These are phyloP conservation scores for Notodonta dromedarius DNA, from an alignment of 2,888 invertebrate species.

Conservation along the genomic window DNA sequence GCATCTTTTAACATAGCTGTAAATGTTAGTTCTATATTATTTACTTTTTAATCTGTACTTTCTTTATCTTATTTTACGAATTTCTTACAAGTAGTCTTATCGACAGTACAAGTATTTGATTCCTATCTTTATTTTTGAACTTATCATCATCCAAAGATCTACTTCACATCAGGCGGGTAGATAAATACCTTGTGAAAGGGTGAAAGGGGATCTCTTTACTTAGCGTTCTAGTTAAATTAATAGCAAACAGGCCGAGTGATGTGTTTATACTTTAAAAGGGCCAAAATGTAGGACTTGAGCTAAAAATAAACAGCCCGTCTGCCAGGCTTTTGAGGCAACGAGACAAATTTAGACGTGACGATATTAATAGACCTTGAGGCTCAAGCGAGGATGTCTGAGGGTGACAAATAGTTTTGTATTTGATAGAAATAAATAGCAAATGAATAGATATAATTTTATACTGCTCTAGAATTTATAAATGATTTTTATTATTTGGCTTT, in stretches of 20 bases:
- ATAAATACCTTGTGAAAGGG: conserved; percentile 33
- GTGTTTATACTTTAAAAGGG: conserved; percentile 18
- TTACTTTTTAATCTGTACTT: conserved; percentile 1
- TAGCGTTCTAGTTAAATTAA: conserved; percentile 33
- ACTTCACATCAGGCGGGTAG: conserved; percentile 8
- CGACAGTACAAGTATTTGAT: too few species aligned
- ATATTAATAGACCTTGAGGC: background rate
- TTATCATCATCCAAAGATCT: too few species aligned
- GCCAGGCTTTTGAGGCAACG: background rate
- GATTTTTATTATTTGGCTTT: too few species aligned
- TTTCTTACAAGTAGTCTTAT: too few species aligned
- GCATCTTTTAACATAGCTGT: conserved; percentile 19
- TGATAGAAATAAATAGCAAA: background rate
- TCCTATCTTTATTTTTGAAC: too few species aligned
- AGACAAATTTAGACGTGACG: conserved; percentile 1
- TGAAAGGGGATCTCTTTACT: conserved; percentile 34
- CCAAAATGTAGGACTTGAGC: background rate
- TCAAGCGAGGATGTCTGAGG: background rate
- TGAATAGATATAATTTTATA: background rate
- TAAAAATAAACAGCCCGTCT: background rate
- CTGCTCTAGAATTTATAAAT: too few species aligned
- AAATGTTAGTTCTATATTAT: conserved; percentile 13
- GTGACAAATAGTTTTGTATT: background rate
- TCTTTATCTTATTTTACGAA: too few species aligned
- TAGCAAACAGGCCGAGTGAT: conserved; percentile 30